These are phyloP conservation scores for Sapayoa aenigma DNA, from an alignment of 2,113 vertebrate species.

Conservation along the genomic window DNA sequence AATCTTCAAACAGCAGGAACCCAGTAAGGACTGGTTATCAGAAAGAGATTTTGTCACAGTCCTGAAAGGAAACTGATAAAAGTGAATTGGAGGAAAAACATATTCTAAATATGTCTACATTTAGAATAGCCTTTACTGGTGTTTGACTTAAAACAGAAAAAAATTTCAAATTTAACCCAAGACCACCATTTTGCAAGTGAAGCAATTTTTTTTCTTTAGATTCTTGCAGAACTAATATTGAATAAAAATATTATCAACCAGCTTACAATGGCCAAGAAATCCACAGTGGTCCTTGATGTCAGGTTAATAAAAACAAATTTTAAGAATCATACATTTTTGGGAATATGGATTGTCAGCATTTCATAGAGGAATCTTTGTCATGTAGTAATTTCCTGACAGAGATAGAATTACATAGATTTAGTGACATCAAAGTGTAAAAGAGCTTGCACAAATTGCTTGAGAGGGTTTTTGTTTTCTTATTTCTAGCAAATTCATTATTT, in stretches of 20 bases:
- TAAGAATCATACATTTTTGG: background rate
- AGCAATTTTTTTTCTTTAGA: background rate
- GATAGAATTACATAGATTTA: slow-evolving; percentile 36
- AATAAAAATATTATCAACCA: background rate
- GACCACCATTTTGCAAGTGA: background rate
- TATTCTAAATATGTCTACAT: background rate
- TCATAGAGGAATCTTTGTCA: slow-evolving; percentile 33
- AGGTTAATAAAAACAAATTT: slow-evolving; percentile 2
- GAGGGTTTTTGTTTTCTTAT: slow-evolving; percentile 14
- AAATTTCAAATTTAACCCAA: background rate
- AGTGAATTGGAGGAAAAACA: background rate
- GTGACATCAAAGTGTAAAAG: background rate
- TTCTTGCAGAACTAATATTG: background rate
- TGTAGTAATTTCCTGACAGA: slow-evolving; percentile 43
- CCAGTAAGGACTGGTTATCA: background rate
- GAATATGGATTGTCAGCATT: background rate
- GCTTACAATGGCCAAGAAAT: background rate
- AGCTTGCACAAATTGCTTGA: background rate
- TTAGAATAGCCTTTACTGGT: background rate
- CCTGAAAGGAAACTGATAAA: background rate
- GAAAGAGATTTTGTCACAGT: background rate
- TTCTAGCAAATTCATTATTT: slow-evolving; percentile 4
- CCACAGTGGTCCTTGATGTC: background rate
- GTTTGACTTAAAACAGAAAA: background rate
- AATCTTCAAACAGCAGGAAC: background rate